Evolutionary conservation across 2,797 vertebrate genomes (phyloP).

Genomic region (Siniperca scherzeri): DNA sequence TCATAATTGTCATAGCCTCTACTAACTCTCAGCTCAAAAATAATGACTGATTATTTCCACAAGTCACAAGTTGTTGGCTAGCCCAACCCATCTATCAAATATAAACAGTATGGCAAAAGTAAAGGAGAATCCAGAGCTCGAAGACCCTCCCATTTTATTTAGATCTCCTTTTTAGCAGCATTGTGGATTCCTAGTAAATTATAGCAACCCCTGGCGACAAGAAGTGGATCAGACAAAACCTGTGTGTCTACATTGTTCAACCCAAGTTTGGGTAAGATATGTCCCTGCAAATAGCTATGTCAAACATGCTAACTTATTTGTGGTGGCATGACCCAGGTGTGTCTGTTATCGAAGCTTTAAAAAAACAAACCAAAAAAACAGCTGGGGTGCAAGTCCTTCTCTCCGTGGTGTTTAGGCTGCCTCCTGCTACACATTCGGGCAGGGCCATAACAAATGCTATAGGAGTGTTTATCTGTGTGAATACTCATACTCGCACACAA

Average conservation of each 20-base stretch:
- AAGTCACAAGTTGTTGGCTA: background rate
- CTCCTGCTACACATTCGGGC: background rate
- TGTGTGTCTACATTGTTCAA: background rate
- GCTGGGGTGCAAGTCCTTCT: background rate
- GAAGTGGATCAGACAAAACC: conserved; percentile 1
- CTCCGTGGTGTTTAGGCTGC: background rate
- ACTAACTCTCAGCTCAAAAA: background rate
- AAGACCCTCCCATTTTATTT: background rate
- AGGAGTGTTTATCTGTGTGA: background rate
- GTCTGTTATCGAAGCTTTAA: background rate
- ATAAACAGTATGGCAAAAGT: background rate
- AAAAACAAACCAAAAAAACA: background rate
- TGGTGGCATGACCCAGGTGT: background rate
- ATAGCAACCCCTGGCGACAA: background rate
- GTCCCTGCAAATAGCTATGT: background rate
- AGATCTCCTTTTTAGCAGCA: background rate
- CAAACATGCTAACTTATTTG: background rate
- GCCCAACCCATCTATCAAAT: background rate
- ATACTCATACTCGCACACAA: background rate
- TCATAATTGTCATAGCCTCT: conserved; percentile 1
- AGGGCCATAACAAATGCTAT: background rate
- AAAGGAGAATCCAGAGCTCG: background rate
- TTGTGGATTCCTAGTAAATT: conserved; percentile 5
- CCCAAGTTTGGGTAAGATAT: background rate
- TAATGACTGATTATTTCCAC: background rate